Percentiles rank a stretch among this genome's conserved stretches.
These are phyloP conservation scores for Allygus modestus DNA, from an alignment of 2,888 invertebrate genomes.

Conservation along the genomic window DNA sequence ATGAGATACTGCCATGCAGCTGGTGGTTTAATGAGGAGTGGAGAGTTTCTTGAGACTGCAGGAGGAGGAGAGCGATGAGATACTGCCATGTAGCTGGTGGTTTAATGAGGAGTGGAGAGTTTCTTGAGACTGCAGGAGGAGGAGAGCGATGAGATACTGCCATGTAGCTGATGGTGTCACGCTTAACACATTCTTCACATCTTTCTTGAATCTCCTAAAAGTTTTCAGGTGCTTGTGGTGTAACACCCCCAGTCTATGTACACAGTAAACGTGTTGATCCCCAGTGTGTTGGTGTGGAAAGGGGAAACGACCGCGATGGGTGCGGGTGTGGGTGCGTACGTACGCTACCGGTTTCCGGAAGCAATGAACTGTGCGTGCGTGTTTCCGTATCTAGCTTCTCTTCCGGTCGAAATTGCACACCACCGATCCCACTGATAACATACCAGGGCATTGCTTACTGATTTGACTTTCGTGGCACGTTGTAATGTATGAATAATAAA, in stretches of 20 bases:
- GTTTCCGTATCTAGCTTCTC: slow-evolving; percentile 28
- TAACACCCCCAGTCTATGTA: not conserved
- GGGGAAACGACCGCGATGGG: not conserved
- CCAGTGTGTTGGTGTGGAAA: not conserved
- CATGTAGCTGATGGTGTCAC: too few species aligned
- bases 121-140: too few species aligned
- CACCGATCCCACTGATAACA: slow-evolving; percentile 13
- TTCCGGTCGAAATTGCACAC: slow-evolving; percentile 32
- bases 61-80: too few species aligned
- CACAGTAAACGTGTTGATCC: not conserved
- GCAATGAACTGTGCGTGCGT: slow-evolving; percentile 28
- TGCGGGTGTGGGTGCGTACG: slow-evolving; percentile 3
- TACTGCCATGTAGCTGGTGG: too few species aligned
- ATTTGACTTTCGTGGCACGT: not conserved
- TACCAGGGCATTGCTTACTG: not conserved
- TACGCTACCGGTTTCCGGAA: slow-evolving; percentile 9
- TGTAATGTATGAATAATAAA: not conserved
- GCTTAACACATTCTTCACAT: too few species aligned
- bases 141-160: too few species aligned
- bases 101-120: too few species aligned
- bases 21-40: too few species aligned
- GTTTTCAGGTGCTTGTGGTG: too few species aligned
- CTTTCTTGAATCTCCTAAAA: too few species aligned
- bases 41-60: too few species aligned
- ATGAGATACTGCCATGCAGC: too few species aligned